Evolutionary conservation across 2,113 vertebrate genomes (phyloP), one percentile per base, ranked within the genome.

Genomic region (Esox niger): DNA sequence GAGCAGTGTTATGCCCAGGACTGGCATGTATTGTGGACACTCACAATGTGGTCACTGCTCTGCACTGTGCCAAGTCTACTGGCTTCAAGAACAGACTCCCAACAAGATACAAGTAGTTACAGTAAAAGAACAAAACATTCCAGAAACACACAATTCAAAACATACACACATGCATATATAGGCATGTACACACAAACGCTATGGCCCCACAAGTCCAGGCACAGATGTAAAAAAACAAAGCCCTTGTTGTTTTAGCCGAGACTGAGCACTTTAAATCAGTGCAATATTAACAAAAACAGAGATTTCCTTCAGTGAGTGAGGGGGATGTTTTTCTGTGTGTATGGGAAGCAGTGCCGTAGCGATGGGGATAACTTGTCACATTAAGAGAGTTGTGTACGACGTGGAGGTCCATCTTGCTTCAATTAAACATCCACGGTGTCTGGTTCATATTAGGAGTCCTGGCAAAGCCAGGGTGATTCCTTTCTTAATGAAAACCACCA

Each of bases 361-460:
- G 88, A 91, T 83, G 88, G 74, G 88, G 88, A 88, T 88, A 91
- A 86, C 82, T 89, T 92, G 88, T 91, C 88, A 88, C 88, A 90
- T 88, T 90, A 90, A 87, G 88, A 81, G 81, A 78, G 83, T 87
- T 86, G 85, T 88, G 87, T 83, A 81, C 88, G 82, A 83, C 91
- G 77, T 75, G 91, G 91, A 91, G 90, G 91, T 93, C 90, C 91
- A 93, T 87, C 90, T 92, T 92, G 90, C 65, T 90, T 88, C 83
- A 90, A 91, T 93, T 93, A 92, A 88, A 89, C 88, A 79, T 81
- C 88, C 73, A 70, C 81, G 69, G 80, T 75, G 78, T 88, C 86
- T 92, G 91, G 84, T 82, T 91, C 88, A 89, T 88, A 93, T 93
- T 80, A 88, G 70, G 71, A 81, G 84, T 83, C 82, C 87, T 92